A percentile compares a stretch with the other conserved stretches of the same genome.
These are phyloP conservation scores for Tympanoctomys barrerae DNA, from an alignment of 2,797 vertebrate genomes.

Conservation along the genomic window DNA sequence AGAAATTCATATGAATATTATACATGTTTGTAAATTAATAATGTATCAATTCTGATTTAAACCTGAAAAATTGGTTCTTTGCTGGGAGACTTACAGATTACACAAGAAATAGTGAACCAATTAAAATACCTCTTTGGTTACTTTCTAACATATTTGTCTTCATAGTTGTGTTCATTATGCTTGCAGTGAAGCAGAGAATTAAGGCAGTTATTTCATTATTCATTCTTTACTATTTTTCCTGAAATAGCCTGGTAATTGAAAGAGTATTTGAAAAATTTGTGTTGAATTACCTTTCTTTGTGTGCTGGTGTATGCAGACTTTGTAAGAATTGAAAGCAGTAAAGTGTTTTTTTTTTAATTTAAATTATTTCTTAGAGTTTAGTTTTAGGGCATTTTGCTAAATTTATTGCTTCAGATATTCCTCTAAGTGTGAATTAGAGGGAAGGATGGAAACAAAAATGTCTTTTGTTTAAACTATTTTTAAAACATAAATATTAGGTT, in stretches of 20 bases:
- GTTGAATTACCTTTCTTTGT: slow-evolving; percentile 67
- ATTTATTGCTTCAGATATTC: slow-evolving; percentile 59
- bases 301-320: slow-evolving; percentile 40
- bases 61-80: slow-evolving; percentile 67
- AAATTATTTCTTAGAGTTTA: slow-evolving; percentile 52
- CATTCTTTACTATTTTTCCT: slow-evolving; percentile 28
- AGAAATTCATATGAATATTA: slow-evolving; percentile 33
- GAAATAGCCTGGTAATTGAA: slow-evolving; percentile 58
- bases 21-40: slow-evolving; percentile 58
- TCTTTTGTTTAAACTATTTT: slow-evolving; percentile 66
- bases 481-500: slow-evolving; percentile 27
- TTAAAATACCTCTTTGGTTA: slow-evolving; percentile 69
- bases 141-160: slow-evolving; percentile 65
- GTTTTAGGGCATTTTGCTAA: slow-evolving; percentile 49
- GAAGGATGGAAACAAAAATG: slow-evolving; percentile 33
- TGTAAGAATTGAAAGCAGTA: slow-evolving; percentile 38
- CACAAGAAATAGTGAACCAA: slow-evolving; percentile 64
- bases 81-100: slow-evolving; percentile 35
- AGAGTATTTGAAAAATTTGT: slow-evolving; percentile 64
- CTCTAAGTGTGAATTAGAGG: background rate
- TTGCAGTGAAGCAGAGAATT: slow-evolving; percentile 53
- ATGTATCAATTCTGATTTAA: slow-evolving; percentile 18
- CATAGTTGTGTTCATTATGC: slow-evolving; percentile 65
- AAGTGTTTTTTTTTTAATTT: slow-evolving; percentile 65
- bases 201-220: slow-evolving; percentile 66